Base-by-base conservation (phyloP, 1,140 invertebrate genomes). In the Chelonus insularis region DNA sequence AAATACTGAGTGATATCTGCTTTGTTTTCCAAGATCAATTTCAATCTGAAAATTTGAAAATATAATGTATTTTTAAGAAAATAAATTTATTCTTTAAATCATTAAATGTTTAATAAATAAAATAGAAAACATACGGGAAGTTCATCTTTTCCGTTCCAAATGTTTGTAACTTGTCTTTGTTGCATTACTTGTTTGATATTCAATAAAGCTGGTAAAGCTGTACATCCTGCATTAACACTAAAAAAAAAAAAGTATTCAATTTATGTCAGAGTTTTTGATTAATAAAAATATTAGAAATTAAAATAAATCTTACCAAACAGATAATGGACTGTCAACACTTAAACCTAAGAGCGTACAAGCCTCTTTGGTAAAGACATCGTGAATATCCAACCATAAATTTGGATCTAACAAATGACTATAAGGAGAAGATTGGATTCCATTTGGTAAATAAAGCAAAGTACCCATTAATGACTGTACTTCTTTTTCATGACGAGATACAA, bases 141-240 rank as follows among this genome's bases (percentile, higher is more conserved):
- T 85, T 99, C 96, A 78, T 98, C 95, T 79, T 95, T 95, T 57
- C 92, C 91, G 76, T 86, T 94, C 95, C 95, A 98, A 63, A 97
- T 96, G 60, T 91, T 92, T 14, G 91, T 87, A 16, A 97, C 95
- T 83, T 97, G 93, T 73, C 95, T 86, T 61, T 97, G 94, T 76
- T 93, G 89, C 95, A 99, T 98, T 0, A 95, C 92, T 87, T 98
- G 92, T 82, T 94, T 91, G 69, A 97, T 92, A 79, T 96, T 98
- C 29, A 98, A 84, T 59, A 99, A 83, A 50, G 96, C 94, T 25
- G 96, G 96, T 63, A 98, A 82, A 23, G 96, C 95, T 43, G 89
- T 91, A 71, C 94, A 96, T 55, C 96, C 96, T 51, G 95, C 95
- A 75, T 93, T 92, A 61, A 97, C 90, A 67, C 89, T 91, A 66